Conservation (phyloP, 2,797 vertebrate species). For the Neosilurus mollespiculum region DNA sequence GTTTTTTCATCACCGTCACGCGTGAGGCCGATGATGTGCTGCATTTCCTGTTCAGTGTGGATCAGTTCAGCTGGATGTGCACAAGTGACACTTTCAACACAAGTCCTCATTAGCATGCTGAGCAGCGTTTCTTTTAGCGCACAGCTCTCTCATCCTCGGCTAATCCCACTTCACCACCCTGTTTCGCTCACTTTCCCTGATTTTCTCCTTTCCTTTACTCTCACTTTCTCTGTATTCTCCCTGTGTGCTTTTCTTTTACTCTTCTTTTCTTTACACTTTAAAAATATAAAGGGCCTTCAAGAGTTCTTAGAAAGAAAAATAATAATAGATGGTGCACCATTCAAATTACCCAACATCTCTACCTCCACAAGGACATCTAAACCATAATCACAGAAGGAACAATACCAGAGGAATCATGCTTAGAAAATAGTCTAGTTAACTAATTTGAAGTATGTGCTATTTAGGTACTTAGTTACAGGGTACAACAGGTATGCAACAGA, state of each 20-base stretch:
- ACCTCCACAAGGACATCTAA: background rate
- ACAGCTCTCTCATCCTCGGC: constrained; percentile 61
- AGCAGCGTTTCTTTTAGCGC: constrained; percentile 71
- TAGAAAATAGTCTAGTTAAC: background rate
- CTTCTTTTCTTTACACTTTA: background rate
- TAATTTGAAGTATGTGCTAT: background rate
- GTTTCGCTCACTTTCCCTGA: background rate
- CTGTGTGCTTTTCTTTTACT: background rate
- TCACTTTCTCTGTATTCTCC: background rate
- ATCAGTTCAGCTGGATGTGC: constrained; percentile 58
- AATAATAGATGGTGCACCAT: background rate
- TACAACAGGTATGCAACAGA: too few species aligned
- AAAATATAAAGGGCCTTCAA: background rate
- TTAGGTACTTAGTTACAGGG: too few species aligned
- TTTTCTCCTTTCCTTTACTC: background rate
- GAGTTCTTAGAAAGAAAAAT: background rate
- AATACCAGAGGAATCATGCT: background rate
- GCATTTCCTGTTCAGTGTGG: constrained; percentile 73
- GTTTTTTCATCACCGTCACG: background rate
- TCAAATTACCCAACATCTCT: background rate
- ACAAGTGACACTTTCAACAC: constrained; percentile 78
- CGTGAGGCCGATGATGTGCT: constrained; percentile 48
- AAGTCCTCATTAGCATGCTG: constrained; percentile 77
- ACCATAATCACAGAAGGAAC: background rate
- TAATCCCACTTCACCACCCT: constrained; percentile 24